Evolutionary conservation across 1,140 invertebrate species (phyloP).

Genomic region (Drosophila elegans): DNA sequence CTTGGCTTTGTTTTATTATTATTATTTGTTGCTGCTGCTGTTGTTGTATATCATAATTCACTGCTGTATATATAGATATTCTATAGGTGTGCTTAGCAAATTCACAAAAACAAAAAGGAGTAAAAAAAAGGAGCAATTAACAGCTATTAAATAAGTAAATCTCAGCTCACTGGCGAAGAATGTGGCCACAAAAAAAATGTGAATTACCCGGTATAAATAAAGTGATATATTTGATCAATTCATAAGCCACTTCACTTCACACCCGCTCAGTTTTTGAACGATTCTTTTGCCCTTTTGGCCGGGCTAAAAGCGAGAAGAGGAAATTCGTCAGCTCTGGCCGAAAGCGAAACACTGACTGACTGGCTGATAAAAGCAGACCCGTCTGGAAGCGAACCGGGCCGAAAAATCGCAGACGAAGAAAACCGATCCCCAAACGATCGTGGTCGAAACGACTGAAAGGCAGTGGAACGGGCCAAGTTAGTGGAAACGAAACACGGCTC

Average conservation of each 20-base stretch:
- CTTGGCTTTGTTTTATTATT: conserved; percentile 8
- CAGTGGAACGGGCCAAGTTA: conserved; percentile 11
- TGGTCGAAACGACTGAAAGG: conserved; percentile 25
- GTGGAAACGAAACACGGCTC: conserved; percentile 46
- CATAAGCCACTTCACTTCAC: conserved; percentile 34
- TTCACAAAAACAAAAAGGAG: conserved; percentile 19
- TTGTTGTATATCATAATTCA: conserved; percentile 51
- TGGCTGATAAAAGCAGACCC: conserved; percentile 9
- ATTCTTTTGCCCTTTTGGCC: conserved; percentile 23
- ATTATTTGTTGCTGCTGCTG: conserved; percentile 13
- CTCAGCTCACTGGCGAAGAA: conserved; percentile 16
- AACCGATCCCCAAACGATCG: conserved; percentile 15
- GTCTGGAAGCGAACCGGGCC: conserved; percentile 12
- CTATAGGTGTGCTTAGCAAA: conserved; percentile 1
- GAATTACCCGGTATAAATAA: conserved; percentile 8
- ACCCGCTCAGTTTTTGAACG: conserved; percentile 23
- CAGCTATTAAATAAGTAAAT: conserved; percentile 23
- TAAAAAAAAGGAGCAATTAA: conserved; percentile 25
- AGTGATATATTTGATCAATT: conserved; percentile 17
- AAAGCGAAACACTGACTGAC: conserved; percentile 75
- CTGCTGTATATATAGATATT: conserved; percentile 10
- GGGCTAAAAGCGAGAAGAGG: conserved; percentile 22
- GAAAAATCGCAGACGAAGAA: conserved; percentile 1
- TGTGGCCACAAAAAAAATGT: conserved; percentile 15
- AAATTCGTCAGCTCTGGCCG: conserved; percentile 65